Evolutionary conservation across 2,888 invertebrate species (phyloP).

Genomic region (Rhodophaea formosa): DNA sequence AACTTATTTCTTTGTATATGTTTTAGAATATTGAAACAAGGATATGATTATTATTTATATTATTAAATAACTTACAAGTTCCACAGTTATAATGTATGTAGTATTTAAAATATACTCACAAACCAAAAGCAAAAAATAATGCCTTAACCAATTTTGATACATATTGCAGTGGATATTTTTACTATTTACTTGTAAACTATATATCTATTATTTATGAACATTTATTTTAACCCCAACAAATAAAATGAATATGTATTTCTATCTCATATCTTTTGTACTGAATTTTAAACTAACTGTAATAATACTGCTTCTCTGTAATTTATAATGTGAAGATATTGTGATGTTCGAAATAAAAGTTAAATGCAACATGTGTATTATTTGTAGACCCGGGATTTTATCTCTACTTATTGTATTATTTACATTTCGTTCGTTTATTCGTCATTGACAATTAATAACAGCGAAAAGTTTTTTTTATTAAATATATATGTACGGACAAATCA

Average conservation of each 20-base stretch:
- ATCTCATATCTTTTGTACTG: constrained; percentile 20
- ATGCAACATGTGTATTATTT: constrained; percentile 28
- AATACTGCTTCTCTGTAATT: constrained; percentile 32
- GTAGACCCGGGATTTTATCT: no score
- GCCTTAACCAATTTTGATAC: no score
- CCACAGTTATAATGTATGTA: no score
- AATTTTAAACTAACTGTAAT: constrained; percentile 32
- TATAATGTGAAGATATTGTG: constrained; percentile 60
- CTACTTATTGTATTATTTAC: no score
- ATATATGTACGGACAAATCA: no score
- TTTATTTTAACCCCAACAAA: background rate
- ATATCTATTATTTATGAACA: background rate
- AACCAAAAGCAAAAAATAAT: no score
- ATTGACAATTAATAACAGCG: no score
- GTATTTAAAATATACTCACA: no score
- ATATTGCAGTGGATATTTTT: no score
- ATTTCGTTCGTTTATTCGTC: no score
- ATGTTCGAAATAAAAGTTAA: constrained; percentile 64
- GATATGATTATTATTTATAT: background rate
- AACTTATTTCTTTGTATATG: constrained; percentile 17
- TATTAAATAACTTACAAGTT: background rate
- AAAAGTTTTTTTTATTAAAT: no score
- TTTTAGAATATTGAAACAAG: constrained; percentile 2
- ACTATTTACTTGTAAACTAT: no score
- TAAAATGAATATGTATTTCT: background rate